These are phyloP conservation scores for Chloromyia formosa DNA, from an alignment of 2,888 invertebrate species.

Conservation along the genomic window DNA sequence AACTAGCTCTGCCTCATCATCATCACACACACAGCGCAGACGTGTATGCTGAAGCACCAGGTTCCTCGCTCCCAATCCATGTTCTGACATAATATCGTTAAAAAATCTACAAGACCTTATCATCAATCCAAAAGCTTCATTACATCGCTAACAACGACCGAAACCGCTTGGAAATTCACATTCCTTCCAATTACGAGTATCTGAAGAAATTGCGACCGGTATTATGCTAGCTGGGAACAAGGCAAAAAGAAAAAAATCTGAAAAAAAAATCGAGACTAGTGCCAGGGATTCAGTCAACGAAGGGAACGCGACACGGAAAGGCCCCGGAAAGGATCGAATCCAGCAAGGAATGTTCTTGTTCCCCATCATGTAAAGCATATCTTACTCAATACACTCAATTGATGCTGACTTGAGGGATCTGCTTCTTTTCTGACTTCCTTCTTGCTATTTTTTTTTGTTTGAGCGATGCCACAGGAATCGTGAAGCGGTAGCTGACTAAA, in stretches of 20 bases:
- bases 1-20: too few species aligned
- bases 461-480: too few species aligned
- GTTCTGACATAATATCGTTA: constrained; percentile 39
- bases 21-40: too few species aligned
- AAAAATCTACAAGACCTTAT: constrained; percentile 38
- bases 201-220: constrained; percentile 7
- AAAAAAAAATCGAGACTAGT: not conserved
- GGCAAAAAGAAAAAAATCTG: not conserved
- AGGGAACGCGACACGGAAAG: not conserved
- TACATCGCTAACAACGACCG: constrained; percentile 14
- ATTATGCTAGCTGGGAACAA: not conserved
- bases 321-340: not conserved
- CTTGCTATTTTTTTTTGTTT: too few species aligned
- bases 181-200: constrained; percentile 27
- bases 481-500: constrained; percentile 6
- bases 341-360: not conserved
- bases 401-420: constrained; percentile 17
- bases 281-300: too few species aligned
- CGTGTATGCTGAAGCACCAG: too few species aligned
- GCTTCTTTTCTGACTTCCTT: not conserved
- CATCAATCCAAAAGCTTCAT: constrained; percentile 33
- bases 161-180: constrained; percentile 20
- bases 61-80: too few species aligned
- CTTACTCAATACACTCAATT: constrained; percentile 33
- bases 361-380: constrained; percentile 5